phyloP scores from a whole-genome alignment of 2,797 vertebrate species.

The Sarcophilus harrisii region DNA sequence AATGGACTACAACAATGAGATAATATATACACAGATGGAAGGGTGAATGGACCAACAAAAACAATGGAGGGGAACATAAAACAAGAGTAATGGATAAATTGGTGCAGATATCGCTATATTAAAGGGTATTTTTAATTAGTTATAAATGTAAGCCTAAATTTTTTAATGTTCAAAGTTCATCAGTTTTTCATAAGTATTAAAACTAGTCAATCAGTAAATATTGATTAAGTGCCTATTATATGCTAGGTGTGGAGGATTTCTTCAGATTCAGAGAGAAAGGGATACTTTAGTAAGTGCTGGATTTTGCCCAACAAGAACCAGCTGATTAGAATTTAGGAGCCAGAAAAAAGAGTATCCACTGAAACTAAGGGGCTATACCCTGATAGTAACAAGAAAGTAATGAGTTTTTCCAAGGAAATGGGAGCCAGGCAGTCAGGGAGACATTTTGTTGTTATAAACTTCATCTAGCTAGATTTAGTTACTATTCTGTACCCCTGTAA shows the following conservation, averaged over 20 bases:
- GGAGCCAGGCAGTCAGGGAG: neutral
- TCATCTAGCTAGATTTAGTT: neutral
- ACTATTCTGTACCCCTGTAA: neutral
- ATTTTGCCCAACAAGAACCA: neutral
- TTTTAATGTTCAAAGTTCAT: neutral
- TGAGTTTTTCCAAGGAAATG: neutral
- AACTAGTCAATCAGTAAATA: neutral
- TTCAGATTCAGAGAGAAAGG: constrained; percentile 18
- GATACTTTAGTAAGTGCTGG: neutral
- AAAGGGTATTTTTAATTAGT: neutral
- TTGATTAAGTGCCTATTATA: neutral
- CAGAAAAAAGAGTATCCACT: constrained; percentile 1
- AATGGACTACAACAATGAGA: neutral
- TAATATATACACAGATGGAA: neutral
- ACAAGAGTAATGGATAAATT: neutral
- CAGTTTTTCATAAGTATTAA: neutral
- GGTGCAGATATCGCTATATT: neutral
- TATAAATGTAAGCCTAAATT: neutral
- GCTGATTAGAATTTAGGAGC: neutral
- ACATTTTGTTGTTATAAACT: neutral
- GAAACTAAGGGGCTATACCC: neutral
- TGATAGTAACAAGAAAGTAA: neutral
- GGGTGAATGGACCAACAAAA: neutral
- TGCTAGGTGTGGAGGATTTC: neutral
- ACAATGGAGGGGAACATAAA: neutral